Evolutionary conservation across 53 echinoderm and acorn worm species (phyloP), one percentile per base, ranked within the genome.

Genomic region (Mesocentrotus franciscanus): DNA sequence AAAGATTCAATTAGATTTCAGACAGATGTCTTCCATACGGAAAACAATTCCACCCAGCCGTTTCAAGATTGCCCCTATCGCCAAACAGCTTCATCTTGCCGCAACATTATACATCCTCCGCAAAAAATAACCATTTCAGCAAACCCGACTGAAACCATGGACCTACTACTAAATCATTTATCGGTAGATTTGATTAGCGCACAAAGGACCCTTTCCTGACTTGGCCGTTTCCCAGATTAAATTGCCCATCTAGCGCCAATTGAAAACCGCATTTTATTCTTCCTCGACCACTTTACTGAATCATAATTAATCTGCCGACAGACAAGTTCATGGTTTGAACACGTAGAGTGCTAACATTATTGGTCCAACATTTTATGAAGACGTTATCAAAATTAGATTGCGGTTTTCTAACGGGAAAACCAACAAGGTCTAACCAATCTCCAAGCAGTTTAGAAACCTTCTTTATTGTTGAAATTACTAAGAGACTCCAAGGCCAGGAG

Each of bases 371-470:
- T 11, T 87, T 87, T 57, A n/a, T 87, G 87, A 20, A 10, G 26
- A 87, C 87, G 58, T 57, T 87, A 33, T 87, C 58, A 29, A 20
- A 87, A 87, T 87, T 58, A 27, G 27, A 87, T 57, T 87, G 57
- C 59, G 87, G 58, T 57, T 58, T 56, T 11, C 58, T 58, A 87
- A 87, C 27, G 4, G 58, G 87, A 35, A 84, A 87, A 87, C 58
- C 87, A 87, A 15, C 87, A 58, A 87, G 87, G 59, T 87, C 87
- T 57, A 85, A 85, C 55, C 87, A 87, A 84, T 58, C 22, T 8
- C 42, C 85, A 0, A 85, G 27, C 58, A 58, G 6, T 87, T 87
- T 56, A 87, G 9, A 18, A 87, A 10, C n/a, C 29, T n/a, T 85
- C 10, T 18, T 18, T 36, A 42, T 81, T 39, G 81, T 81, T 39